A percentile compares a stretch with the other conserved stretches of the same genome.
These are phyloP conservation scores for Pteropus rufus DNA, from an alignment of 2,797 vertebrate genomes.

Conservation along the genomic window DNA sequence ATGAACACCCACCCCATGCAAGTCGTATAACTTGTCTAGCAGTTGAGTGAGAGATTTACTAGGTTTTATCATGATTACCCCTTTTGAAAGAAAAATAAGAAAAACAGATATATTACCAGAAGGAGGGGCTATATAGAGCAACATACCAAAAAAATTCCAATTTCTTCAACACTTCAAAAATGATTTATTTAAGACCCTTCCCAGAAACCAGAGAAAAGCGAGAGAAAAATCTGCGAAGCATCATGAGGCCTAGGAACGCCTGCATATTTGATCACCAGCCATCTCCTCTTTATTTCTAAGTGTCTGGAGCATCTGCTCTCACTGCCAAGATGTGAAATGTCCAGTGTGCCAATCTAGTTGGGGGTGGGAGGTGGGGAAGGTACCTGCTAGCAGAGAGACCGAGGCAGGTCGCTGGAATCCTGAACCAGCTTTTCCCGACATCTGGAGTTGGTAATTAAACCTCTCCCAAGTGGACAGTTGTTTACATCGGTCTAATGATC, in stretches of 20 bases:
- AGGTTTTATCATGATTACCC: slow-evolving; percentile 42
- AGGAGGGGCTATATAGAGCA: neutral
- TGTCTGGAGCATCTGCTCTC: slow-evolving; percentile 62
- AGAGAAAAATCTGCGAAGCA: slow-evolving; percentile 22
- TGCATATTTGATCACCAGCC: slow-evolving; percentile 44
- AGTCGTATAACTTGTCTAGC: neutral
- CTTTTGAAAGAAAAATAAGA: slow-evolving; percentile 59
- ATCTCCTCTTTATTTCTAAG: slow-evolving; percentile 54
- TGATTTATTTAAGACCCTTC: slow-evolving; percentile 32
- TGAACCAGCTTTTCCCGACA: slow-evolving; percentile 72
- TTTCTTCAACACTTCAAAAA: slow-evolving; percentile 63
- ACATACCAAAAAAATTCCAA: slow-evolving; percentile 32
- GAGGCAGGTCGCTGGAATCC: slow-evolving; percentile 52
- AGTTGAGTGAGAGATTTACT: slow-evolving; percentile 38
- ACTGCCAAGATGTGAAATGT: slow-evolving; percentile 61
- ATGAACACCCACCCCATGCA: neutral
- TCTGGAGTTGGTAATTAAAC: slow-evolving; percentile 76
- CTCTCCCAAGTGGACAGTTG: slow-evolving; percentile 68
- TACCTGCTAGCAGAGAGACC: slow-evolving; percentile 44
- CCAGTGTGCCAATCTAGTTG: neutral
- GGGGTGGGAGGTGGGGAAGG: neutral
- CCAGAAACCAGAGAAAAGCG: slow-evolving; percentile 57
- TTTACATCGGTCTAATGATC: slow-evolving; percentile 75
- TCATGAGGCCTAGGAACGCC: slow-evolving; percentile 13
- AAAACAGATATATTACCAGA: neutral